Evolutionary conservation across 2,113 vertebrate genomes (phyloP).

Genomic region (Petaurus breviceps): DNA sequence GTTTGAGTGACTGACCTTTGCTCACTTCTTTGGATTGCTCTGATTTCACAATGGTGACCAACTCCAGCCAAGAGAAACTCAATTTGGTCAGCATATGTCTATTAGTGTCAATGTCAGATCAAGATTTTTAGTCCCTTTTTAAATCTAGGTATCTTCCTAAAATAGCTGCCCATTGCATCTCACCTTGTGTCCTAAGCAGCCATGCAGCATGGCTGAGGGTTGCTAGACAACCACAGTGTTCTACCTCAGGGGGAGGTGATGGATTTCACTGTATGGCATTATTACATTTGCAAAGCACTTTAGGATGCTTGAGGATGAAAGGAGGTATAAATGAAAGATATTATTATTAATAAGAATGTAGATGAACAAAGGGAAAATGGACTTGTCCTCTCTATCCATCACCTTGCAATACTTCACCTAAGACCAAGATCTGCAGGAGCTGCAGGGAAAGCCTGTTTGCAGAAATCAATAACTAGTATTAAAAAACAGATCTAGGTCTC

Average conservation of each 20-base stretch:
- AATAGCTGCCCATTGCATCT: background rate
- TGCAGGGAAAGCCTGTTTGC: slow-evolving; percentile 76
- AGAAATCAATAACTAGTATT: slow-evolving; percentile 85
- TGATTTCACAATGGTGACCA: background rate
- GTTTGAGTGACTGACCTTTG: background rate
- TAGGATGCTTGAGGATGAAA: slow-evolving; percentile 49
- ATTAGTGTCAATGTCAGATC: background rate
- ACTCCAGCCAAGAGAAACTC: too few relatives aligned
- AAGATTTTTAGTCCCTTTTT: background rate
- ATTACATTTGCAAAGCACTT: slow-evolving; percentile 64
- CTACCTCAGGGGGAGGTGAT: background rate
- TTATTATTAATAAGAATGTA: slow-evolving; percentile 78
- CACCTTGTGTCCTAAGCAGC: background rate
- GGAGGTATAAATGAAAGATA: slow-evolving; percentile 76
- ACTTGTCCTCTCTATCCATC: slow-evolving; percentile 65
- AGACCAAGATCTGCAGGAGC: slow-evolving; percentile 68
- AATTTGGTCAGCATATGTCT: too few relatives aligned
- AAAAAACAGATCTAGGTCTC: slow-evolving; percentile 83
- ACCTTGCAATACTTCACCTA: slow-evolving; percentile 64
- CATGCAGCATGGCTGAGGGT: background rate
- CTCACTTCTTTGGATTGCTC: background rate
- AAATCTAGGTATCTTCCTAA: background rate
- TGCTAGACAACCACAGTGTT: background rate
- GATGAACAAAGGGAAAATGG: slow-evolving; percentile 72
- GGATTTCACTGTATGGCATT: slow-evolving; percentile 44